Percentiles rank a stretch among this genome's conserved stretches.
Conservation (phyloP, 2,888 invertebrate genomes). For the Apodemia duryi region DNA sequence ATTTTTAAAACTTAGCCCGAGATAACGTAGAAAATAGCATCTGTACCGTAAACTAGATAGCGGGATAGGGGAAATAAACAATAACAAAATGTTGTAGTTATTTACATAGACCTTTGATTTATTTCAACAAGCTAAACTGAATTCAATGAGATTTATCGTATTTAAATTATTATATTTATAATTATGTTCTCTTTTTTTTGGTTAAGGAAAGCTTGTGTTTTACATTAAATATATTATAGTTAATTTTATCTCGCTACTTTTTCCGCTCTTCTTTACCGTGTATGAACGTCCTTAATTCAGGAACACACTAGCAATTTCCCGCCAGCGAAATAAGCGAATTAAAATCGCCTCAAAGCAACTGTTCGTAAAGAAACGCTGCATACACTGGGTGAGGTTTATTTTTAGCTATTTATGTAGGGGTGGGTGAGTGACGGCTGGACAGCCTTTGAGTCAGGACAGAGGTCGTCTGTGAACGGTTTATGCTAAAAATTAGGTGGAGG, state of each 20-base stretch:
- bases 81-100: too few species aligned
- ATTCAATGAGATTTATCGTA: too few species aligned
- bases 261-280: constrained; percentile 19
- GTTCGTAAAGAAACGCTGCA: constrained; percentile 65
- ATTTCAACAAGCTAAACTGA: too few species aligned
- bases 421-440: constrained; percentile 49
- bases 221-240: too few species aligned
- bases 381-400: constrained; percentile 53
- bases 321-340: constrained; percentile 70
- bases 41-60: too few species aligned
- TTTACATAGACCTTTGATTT: too few species aligned
- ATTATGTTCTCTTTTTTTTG: too few species aligned
- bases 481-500: constrained; percentile 34
- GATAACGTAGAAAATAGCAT: too few species aligned
- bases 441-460: constrained; percentile 53
- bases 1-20: too few species aligned
- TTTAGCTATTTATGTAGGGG: constrained; percentile 54
- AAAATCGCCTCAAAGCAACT: constrained; percentile 71
- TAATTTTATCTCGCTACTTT: not conserved
- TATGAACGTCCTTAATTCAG: constrained; percentile 45
- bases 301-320: constrained; percentile 62
- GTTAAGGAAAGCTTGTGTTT: too few species aligned
- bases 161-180: too few species aligned
- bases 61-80: too few species aligned
- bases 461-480: constrained; percentile 30